phyloP scores from a whole-genome alignment of 2,888 invertebrate genomes.

The Drosophila formosana region DNA sequence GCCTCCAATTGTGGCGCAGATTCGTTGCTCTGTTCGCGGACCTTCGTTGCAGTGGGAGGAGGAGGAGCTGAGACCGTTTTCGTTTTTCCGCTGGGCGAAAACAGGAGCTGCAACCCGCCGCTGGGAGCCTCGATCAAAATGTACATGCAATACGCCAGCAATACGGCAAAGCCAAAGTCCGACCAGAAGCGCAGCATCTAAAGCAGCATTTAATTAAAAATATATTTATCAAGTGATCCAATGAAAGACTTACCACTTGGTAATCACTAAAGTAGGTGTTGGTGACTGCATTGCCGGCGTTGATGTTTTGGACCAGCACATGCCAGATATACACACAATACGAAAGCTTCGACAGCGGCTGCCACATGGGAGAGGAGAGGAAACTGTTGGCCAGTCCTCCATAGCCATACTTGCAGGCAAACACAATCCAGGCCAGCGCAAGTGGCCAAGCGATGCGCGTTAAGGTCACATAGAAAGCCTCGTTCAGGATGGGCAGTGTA shows the following conservation, averaged over 20 bases:
- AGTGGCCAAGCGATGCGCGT: slow-evolving; percentile 79
- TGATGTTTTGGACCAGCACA: slow-evolving; percentile 59
- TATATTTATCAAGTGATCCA: not conserved
- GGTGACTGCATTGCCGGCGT: slow-evolving; percentile 47
- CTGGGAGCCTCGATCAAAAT: slow-evolving; percentile 57
- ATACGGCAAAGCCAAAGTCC: slow-evolving; percentile 76
- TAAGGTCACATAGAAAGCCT: slow-evolving; percentile 76
- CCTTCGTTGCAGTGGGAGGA: not conserved
- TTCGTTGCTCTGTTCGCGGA: not conserved
- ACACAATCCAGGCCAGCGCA: slow-evolving; percentile 80
- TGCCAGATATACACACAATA: slow-evolving; percentile 80
- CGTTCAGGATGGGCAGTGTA: slow-evolving; percentile 43
- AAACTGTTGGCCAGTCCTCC: slow-evolving; percentile 78
- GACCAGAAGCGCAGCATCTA: slow-evolving; percentile 77
- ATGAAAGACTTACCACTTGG: slow-evolving; percentile 49
- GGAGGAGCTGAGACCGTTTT: not conserved
- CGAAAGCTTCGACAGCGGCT: slow-evolving; percentile 78
- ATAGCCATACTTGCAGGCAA: slow-evolving; percentile 79
- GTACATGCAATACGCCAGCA: slow-evolving; percentile 49
- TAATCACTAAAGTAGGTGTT: slow-evolving; percentile 72
- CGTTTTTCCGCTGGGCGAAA: slow-evolving; percentile 34
- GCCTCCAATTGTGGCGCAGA: not conserved
- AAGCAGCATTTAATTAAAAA: not conserved
- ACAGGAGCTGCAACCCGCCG: slow-evolving; percentile 48
- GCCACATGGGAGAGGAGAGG: slow-evolving; percentile 79